These are phyloP conservation scores for Lepus oiostolus DNA, from an alignment of 2,797 vertebrate species.

Conservation along the genomic window DNA sequence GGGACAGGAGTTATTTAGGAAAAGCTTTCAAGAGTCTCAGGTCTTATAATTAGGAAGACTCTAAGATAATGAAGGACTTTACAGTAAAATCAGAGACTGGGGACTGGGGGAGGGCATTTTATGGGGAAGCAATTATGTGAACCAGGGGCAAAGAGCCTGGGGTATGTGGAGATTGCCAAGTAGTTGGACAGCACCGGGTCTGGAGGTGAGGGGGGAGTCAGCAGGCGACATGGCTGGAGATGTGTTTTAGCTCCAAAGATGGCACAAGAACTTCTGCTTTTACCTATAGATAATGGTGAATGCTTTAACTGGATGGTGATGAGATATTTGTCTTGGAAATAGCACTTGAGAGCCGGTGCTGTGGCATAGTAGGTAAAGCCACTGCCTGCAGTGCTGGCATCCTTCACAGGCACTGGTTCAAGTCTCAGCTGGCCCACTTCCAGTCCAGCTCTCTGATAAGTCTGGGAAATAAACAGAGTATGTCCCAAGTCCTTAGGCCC, in stretches of 20 bases:
- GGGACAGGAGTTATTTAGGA: not conserved
- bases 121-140: not conserved
- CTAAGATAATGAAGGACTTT: not conserved
- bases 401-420: too few species aligned
- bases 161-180: not conserved
- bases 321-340: not conserved
- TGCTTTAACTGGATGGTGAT: not conserved
- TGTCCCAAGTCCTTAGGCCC: too few species aligned
- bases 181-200: rapidly evolving
- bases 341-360: not conserved
- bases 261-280: not conserved
- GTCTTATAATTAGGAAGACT: not conserved
- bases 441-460: too few species aligned
- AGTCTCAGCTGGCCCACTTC: too few species aligned
- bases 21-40: not conserved
- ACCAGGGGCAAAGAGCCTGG: not conserved
- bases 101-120: not conserved
- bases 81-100: not conserved
- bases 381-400: too few species aligned
- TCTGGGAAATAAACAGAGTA: too few species aligned
- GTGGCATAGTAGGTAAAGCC: too few species aligned
- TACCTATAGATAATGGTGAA: not conserved
- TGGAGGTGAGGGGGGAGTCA: too few species aligned
- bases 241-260: not conserved
- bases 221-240: not conserved